Base-by-base conservation (phyloP, 2,113 vertebrate genomes). In the Chitala chitala region DNA sequence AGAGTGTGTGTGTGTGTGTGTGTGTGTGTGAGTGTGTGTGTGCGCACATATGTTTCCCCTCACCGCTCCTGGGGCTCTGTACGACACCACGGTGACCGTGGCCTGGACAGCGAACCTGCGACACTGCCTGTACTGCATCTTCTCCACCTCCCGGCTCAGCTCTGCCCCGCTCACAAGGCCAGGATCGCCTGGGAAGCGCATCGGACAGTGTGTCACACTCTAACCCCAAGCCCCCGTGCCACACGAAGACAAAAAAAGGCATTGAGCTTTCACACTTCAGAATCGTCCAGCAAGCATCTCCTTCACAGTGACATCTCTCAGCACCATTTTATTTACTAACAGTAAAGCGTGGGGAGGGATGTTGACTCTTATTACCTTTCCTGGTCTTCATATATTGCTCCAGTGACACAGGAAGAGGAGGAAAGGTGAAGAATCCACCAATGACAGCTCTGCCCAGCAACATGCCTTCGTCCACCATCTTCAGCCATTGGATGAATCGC, bases 71-170 rank as follows among this genome's bases (percentile, higher is more conserved):
- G 59, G 74, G 56, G 56, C 55, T 68, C 85, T 79, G 81, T 86
- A 78, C 1, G 81, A 81, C 10, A 89, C 88, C 78, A 79, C 75
- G 69, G 80, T 81, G 53, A 91, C 72, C 0, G 82, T 81, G 15
- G 89, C 89, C 81, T 91, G 90, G 79, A 91, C 71, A 65, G 85
- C 85, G 73, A 91, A 86, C 64, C 78, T 82, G 4, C 78, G 83
- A 68, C 82, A 82, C 79, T 92, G 88, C 64, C 88, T 83, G 79
- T 90, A 92, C 80, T 79, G 76, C 24, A 92, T 79, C 29, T 36
- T 50, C 15, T 83, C 80, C 71, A 83, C 38, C 74, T 85, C 86
- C 48, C 82, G 76, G 66, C 83, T 81, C 78, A 91, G 78, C 83
- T 90, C 91, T 26, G 73, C 80, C 75, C 89, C 82, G 42, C 76